Evolutionary conservation across 92 coral and sea anemone genomes (phyloP).

Genomic region (Zoanthus solanderi): DNA sequence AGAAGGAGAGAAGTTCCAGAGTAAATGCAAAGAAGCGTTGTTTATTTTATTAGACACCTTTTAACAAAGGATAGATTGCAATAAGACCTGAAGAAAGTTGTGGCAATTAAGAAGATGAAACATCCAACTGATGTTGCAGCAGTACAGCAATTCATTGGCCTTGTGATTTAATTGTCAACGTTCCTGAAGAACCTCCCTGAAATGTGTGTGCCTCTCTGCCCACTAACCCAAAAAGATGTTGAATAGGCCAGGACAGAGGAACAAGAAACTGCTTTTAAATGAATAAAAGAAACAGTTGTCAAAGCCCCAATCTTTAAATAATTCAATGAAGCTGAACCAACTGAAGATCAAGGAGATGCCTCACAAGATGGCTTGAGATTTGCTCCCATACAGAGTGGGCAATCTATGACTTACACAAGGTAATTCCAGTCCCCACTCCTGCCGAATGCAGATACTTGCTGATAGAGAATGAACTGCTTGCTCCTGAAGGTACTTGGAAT

Average conservation of each 20-base stretch:
- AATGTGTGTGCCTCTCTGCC: slow-evolving; percentile 59
- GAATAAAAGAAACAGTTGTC: slow-evolving; percentile 53
- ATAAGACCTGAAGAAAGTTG: slow-evolving; percentile 61
- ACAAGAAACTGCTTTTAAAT: slow-evolving; percentile 55
- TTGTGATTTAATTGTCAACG: slow-evolving; percentile 59
- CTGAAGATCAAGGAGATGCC: slow-evolving; percentile 58
- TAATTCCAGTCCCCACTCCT: slow-evolving; percentile 50
- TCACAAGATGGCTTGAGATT: slow-evolving; percentile 20
- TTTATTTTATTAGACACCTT: slow-evolving; percentile 52
- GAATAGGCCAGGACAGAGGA: slow-evolving; percentile 45
- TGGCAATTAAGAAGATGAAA: slow-evolving; percentile 59
- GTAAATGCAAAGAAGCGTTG: not conserved
- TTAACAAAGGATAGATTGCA: slow-evolving; percentile 62
- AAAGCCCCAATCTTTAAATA: slow-evolving; percentile 38
- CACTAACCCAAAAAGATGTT: slow-evolving; percentile 57
- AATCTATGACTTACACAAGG: slow-evolving; percentile 62
- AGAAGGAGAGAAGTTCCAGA: slow-evolving; percentile 53
- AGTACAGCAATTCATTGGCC: slow-evolving; percentile 60
- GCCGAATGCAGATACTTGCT: slow-evolving; percentile 64
- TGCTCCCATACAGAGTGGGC: slow-evolving; percentile 41
- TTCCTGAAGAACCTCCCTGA: slow-evolving; percentile 46
- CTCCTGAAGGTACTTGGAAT: slow-evolving; percentile 60
- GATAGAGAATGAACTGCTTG: slow-evolving; percentile 61
- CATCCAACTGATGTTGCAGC: slow-evolving; percentile 28
- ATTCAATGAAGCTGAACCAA: slow-evolving; percentile 33